These are phyloP conservation scores for Thamnophis sirtalis DNA, from an alignment of 2,113 vertebrate species.

Conservation along the genomic window DNA sequence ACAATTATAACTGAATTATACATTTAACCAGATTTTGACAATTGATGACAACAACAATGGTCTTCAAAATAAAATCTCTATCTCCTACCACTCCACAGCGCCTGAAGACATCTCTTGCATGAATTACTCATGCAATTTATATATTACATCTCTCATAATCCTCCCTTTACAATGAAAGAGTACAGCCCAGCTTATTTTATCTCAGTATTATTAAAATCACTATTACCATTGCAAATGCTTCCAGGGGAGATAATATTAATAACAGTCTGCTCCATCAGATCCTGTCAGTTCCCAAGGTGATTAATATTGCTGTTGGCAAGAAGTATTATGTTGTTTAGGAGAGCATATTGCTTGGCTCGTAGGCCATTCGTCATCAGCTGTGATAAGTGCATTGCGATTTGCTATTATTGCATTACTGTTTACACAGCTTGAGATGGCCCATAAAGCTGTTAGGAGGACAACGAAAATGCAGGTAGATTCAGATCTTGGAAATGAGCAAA, in stretches of 20 bases:
- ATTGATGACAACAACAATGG: slow-evolving; percentile 56
- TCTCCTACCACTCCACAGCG: background rate
- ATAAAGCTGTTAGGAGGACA: slow-evolving; percentile 44
- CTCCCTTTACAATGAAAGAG: slow-evolving; percentile 11
- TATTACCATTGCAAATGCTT: slow-evolving; percentile 64
- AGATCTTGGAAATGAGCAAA: slow-evolving; percentile 48
- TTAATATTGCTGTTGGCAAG: slow-evolving; percentile 57
- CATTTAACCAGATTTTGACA: slow-evolving; percentile 56
- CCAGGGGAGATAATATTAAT: slow-evolving; percentile 51
- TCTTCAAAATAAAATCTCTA: slow-evolving; percentile 25
- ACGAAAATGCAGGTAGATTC: slow-evolving; percentile 42
- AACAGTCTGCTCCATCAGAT: slow-evolving; percentile 50
- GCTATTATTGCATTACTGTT: slow-evolving; percentile 52
- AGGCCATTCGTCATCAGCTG: slow-evolving; percentile 46
- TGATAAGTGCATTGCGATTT: slow-evolving; percentile 47
- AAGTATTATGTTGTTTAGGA: slow-evolving; percentile 47
- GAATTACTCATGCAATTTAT: slow-evolving; percentile 44
- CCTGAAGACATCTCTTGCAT: slow-evolving; percentile 34
- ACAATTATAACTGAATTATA: slow-evolving; percentile 53
- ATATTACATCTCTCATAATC: slow-evolving; percentile 29
- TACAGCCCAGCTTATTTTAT: slow-evolving; percentile 34
- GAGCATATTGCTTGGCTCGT: slow-evolving; percentile 46
- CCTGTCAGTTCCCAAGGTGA: slow-evolving; percentile 47
- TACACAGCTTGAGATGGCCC: slow-evolving; percentile 51
- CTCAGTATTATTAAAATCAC: slow-evolving; percentile 56